Percentiles rank a stretch among this genome's conserved stretches.
Conservation (phyloP, 2,113 vertebrate species). For the Eretmochelys imbricata region DNA sequence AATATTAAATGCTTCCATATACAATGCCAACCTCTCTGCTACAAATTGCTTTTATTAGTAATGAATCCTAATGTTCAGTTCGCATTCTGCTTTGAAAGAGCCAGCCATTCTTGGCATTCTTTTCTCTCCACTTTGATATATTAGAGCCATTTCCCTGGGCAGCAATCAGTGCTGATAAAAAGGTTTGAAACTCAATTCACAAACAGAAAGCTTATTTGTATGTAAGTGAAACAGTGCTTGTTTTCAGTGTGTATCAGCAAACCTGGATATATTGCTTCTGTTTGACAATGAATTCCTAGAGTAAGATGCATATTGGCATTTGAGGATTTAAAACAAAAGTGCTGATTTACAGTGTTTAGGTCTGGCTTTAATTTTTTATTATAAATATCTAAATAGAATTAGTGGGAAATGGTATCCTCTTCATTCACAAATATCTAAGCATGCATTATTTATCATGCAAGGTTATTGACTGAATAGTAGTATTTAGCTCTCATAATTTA, state of each 20-base stretch:
- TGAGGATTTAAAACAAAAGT: background rate
- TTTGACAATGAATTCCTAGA: background rate
- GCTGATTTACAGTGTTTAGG: background rate
- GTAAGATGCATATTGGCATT: background rate
- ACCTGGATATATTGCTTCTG: constrained; percentile 1
- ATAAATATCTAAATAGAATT: background rate
- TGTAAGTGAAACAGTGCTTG: constrained; percentile 1
- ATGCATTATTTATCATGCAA: background rate
- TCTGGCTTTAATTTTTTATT: background rate
- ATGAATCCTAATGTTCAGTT: constrained; percentile 63
- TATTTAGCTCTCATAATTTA: accelerated
- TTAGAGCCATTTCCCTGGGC: constrained; percentile 58
- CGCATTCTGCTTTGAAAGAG: constrained; percentile 60
- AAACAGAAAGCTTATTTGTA: constrained; percentile 57
- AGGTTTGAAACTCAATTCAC: constrained; percentile 50
- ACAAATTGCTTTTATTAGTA: constrained; percentile 66
- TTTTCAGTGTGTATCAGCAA: constrained; percentile 38
- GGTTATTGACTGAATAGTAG: accelerated
- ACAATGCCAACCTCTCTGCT: constrained; percentile 4
- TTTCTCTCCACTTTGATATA: constrained; percentile 68
- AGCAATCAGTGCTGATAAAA: constrained; percentile 72
- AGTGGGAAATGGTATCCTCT: background rate
- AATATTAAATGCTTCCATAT: constrained; percentile 13
- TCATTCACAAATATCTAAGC: background rate
- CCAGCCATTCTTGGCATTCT: constrained; percentile 43